Conservation (phyloP, 2,888 invertebrate species). For the Lysandra bellargus region DNA sequence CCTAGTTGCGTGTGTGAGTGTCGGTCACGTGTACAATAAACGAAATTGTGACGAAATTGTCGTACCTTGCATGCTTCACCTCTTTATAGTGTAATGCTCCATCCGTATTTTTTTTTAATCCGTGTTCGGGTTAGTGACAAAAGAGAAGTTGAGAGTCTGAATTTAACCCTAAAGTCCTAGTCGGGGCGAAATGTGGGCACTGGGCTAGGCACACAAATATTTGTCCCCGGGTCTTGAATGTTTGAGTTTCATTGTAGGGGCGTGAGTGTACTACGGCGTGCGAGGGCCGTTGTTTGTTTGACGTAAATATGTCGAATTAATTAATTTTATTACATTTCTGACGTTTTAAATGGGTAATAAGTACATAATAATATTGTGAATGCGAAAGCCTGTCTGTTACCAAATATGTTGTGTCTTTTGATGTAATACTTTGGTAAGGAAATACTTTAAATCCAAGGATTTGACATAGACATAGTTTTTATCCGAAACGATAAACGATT, state of each 20-base stretch:
- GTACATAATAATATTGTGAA: not conserved
- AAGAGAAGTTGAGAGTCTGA: not conserved
- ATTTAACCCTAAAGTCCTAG: not conserved
- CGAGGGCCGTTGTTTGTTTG: not conserved
- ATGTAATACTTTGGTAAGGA: too few species aligned
- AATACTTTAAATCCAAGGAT: too few species aligned
- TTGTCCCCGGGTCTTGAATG: not conserved
- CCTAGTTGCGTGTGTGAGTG: too few species aligned
- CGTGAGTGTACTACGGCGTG: not conserved
- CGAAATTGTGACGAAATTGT: too few species aligned
- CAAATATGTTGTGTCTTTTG: not conserved
- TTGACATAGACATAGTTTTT: too few species aligned
- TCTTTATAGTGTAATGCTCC: too few species aligned
- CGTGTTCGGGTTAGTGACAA: not conserved
- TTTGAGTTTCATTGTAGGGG: constrained; percentile 10
- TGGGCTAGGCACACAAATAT: not conserved
- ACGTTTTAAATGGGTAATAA: not conserved
- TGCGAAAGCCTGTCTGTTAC: not conserved
- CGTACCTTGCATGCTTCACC: too few species aligned
- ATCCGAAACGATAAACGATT: too few species aligned
- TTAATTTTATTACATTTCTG: not conserved
- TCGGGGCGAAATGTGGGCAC: constrained; percentile 1
- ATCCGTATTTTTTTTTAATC: too few species aligned
- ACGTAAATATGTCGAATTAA: not conserved
- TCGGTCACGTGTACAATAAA: too few species aligned